Percentiles rank a stretch among this genome's conserved stretches.
Conservation (phyloP, 2,888 invertebrate species). For the Drosophila merina region DNA sequence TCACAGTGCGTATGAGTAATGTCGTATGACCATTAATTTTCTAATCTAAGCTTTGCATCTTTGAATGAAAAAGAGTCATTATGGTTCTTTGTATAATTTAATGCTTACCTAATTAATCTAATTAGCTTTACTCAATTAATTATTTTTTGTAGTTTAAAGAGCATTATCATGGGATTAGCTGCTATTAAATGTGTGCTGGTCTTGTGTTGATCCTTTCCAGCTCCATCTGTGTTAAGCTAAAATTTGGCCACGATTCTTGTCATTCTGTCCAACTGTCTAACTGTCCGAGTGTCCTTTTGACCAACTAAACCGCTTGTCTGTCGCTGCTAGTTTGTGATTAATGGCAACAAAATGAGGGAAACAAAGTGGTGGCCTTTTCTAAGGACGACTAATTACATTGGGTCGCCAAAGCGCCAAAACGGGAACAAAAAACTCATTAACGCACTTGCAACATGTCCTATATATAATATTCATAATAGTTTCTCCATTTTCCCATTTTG, state of each 20-base stretch:
- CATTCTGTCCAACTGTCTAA: conserved; percentile 10
- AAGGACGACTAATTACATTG: conserved; percentile 57
- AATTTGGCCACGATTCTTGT: conserved; percentile 8
- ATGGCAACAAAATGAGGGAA: conserved; percentile 26
- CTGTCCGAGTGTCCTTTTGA: conserved; percentile 10
- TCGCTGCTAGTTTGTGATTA: conserved; percentile 42
- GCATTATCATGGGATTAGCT: too few species aligned
- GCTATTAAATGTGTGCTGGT: neutral
- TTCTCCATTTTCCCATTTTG: conserved; percentile 29
- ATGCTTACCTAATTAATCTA: too few species aligned
- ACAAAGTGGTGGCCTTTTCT: conserved; percentile 18
- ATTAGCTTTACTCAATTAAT: too few species aligned
- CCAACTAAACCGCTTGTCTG: conserved; percentile 28
- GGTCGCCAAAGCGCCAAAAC: conserved; percentile 11
- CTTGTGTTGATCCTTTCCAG: conserved; percentile 23
- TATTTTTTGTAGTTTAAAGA: too few species aligned
- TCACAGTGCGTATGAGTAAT: conserved; percentile 26
- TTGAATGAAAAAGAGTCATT: too few species aligned
- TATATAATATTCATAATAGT: conserved; percentile 49
- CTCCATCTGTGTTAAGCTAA: conserved; percentile 29
- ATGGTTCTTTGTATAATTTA: too few species aligned
- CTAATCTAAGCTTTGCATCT: neutral
- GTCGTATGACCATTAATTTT: neutral
- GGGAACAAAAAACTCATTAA: conserved; percentile 60
- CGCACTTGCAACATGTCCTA: conserved; percentile 40